Base-by-base conservation (phyloP, 1,140 invertebrate species). In the Drosophila subpulchrella region DNA sequence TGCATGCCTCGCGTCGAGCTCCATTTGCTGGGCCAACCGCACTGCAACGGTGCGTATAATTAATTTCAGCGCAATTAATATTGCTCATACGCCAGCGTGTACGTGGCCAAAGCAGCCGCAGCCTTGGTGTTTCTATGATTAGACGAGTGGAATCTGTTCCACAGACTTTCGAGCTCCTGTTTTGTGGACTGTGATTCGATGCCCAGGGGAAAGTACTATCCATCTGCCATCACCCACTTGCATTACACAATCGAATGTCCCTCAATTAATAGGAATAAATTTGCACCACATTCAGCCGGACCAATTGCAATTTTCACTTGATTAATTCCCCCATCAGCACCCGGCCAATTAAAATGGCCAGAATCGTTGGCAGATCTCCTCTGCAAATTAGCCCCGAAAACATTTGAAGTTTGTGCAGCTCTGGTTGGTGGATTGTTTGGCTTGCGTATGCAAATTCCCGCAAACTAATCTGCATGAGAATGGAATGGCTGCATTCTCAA, bases 61-160 rank as follows among this genome's bases (percentile, higher is more conserved):
- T 86, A 88, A 80, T 86, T 83, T 83, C 72, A 48, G 55, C 50
- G 70, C 66, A 78, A 88, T 88, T 88, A 66, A 79, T 79, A 88
- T 86, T 74, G 61, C 83, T 70, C 67, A 88, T 77, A 83, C 75
- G 82, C 17, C 27, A 42, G 38, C 36, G 42, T 61, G 76, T 60
- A 74, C 53, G 46, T 7, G 20, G 46, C 8, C 55, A 42, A 36
- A 47, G 53, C 48, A 72, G 32, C 53, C 27, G 24, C 42, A 58
- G 57, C 75, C n/a, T 59, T 54, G 63, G 57, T 57, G 10, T 20
- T 60, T 10, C 44, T 66, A 67, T 85, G 81, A 81, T 86, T 86
- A 81, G 53, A 38, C 59, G 53, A 78, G 67, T 59, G 78, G 27
- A 68, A 71, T 76, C 60, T 78, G 47, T 44, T 76, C 36, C 50